A percentile compares a stretch with the other conserved stretches of the same genome.
phyloP scores from a whole-genome alignment of 92 coral and sea anemone species.

The Parazoanthus atlanticus region DNA sequence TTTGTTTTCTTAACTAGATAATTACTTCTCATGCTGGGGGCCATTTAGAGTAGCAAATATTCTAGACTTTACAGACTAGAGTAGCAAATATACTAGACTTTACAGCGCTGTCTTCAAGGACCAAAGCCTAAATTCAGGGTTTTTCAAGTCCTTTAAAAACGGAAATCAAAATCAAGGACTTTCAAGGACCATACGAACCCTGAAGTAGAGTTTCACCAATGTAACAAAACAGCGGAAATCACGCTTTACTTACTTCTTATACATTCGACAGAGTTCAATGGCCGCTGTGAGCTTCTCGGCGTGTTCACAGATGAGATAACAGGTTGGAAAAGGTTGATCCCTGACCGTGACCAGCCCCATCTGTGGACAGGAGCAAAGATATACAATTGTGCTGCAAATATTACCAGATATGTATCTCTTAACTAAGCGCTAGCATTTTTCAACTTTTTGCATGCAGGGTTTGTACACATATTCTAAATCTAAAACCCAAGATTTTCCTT shows the following conservation, averaged over 20 bases:
- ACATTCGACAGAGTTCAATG: conserved; percentile 75
- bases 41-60: no score
- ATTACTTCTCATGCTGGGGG: no score
- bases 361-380: conserved; percentile 48
- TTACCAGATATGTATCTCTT: not conserved
- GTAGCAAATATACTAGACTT: no score
- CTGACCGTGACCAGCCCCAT: conserved; percentile 63
- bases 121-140: no score
- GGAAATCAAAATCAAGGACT: no score
- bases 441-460: no score
- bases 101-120: no score
- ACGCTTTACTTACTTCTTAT: conserved; percentile 71
- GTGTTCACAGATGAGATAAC: conserved; percentile 85
- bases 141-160: no score
- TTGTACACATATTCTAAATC: no score
- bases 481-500: not conserved
- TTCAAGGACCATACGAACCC: no score
- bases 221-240: not conserved
- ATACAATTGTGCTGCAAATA: not conserved
- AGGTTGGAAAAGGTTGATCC: conserved; percentile 70
- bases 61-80: no score
- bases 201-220: not conserved
- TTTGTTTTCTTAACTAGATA: no score
- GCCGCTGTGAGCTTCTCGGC: conserved; percentile 94
- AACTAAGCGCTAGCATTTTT: not conserved